A percentile compares a stretch with the other conserved stretches of the same genome.
phyloP scores from a whole-genome alignment of 2,113 vertebrate genomes.

The Dasypus novemcinctus region DNA sequence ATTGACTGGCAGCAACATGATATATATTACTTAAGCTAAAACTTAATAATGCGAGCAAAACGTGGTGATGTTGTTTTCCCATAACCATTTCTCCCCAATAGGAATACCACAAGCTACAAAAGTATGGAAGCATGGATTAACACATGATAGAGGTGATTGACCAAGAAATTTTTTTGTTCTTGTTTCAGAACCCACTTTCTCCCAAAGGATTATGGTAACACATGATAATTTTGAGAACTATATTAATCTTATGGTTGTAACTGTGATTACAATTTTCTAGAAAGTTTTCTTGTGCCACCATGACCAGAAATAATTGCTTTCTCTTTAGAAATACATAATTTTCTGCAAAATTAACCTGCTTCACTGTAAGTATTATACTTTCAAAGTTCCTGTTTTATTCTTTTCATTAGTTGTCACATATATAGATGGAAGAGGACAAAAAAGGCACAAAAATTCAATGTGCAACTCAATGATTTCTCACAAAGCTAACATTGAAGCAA shows the following conservation, averaged over 20 bases:
- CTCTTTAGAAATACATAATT: not conserved
- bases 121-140: not conserved
- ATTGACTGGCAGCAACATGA: not conserved
- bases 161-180: not conserved
- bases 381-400: not conserved
- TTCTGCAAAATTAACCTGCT: not conserved
- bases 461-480: not conserved
- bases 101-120: not conserved
- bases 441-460: not conserved
- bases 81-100: not conserved
- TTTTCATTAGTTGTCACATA: not conserved
- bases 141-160: not conserved
- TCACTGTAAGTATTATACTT: not conserved
- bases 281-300: too few relatives aligned
- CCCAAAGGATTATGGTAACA: not conserved
- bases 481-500: not conserved
- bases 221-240: too few relatives aligned
- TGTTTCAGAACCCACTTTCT: not conserved
- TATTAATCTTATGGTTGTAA: not conserved
- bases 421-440: not conserved
- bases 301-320: not conserved
- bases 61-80: not conserved
- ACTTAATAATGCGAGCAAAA: not conserved
- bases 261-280: not conserved
- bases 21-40: not conserved